phyloP scores from a whole-genome alignment of 2,797 vertebrate species.

The Taenioides sp. region DNA sequence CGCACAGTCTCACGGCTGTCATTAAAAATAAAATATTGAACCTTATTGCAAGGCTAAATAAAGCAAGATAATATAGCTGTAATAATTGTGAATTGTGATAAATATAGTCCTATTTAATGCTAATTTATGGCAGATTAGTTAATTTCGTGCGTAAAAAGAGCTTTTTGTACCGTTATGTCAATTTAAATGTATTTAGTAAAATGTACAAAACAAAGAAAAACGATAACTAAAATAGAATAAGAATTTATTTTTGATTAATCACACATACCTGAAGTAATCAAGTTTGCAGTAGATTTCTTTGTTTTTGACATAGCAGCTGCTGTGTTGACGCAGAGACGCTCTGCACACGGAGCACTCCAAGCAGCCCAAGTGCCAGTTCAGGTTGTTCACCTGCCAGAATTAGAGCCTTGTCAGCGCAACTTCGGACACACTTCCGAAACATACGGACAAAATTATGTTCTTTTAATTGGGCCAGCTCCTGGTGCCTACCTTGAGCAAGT shows the following conservation, averaged over 20 bases:
- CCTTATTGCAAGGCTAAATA: not conserved
- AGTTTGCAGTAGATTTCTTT: slow-evolving; percentile 99
- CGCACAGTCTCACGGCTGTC: no score
- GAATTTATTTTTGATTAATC: not conserved
- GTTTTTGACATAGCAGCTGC: slow-evolving; percentile 99
- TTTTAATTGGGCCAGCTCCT: not conserved
- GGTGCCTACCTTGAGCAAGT: slow-evolving; percentile 86
- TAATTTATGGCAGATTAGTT: not conserved
- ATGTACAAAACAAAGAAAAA: not conserved
- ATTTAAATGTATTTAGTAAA: not conserved
- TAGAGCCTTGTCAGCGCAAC: not conserved
- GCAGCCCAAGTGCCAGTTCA: slow-evolving; percentile 96
- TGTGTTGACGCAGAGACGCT: slow-evolving; percentile 91
- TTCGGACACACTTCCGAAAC: not conserved
- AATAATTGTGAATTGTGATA: not conserved
- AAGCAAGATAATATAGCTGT: not conserved
- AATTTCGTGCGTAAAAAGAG: not conserved
- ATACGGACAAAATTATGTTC: not conserved
- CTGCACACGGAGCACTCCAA: slow-evolving; percentile 96
- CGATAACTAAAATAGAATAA: not conserved
- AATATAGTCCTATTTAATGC: not conserved
- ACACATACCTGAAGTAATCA: slow-evolving; percentile 97
- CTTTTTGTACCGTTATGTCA: not conserved
- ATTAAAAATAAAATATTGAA: not conserved
- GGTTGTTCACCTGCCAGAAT: slow-evolving; percentile 89